Evolutionary conservation across 2,888 invertebrate genomes (phyloP), one percentile per base, ranked within the genome.

Genomic region (Pyralis farinalis): DNA sequence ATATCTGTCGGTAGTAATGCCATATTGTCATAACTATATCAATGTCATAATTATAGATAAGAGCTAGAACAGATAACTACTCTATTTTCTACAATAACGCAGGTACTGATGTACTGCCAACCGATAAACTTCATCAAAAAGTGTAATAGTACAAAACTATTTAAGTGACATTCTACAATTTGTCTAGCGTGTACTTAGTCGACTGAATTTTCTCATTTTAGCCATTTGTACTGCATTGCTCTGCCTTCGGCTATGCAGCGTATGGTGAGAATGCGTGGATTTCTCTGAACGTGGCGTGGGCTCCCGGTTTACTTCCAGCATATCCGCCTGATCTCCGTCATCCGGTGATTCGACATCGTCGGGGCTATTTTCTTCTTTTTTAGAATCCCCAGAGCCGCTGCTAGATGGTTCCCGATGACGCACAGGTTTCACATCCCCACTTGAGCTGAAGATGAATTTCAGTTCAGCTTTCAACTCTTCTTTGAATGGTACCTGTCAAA

Each of bases 401-500:
- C 66, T 65, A 2, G 72, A 71, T 0, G 79, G 64, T 45, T 81
- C 84, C 34, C 82, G 75, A 43, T 90, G 92, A 37, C 91, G 88
- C 0, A 94, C 91, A 1, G 93, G 92, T 58, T 95, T 95, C 0
- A 92, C 90, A 33, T 93, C 92, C 20, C 93, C 93, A 41, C 92
- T 92, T 56, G 94, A 95, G 62, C 92, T 91, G 0, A 93, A 65
- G 22, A 95, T 91, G 63, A 96, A 95, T 55, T 90, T 91, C 28
- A 95, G 57, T 70, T 96, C 96, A n/a, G 92, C 92, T 40, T 86
- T 79, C 6, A 95, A 66, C 51, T 94, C 94, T 32, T 92, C 90
- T 58, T 77, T 90, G 52, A 95, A 92, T 0, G 93, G 74, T 5
- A 93, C 86, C 91, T 94, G 65, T 1, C 37, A 46, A n/a, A n/a